Evolutionary conservation across 2,888 invertebrate species (phyloP), one percentile per base, ranked within the genome.

Genomic region (Paralinhomoeus sp.): DNA sequence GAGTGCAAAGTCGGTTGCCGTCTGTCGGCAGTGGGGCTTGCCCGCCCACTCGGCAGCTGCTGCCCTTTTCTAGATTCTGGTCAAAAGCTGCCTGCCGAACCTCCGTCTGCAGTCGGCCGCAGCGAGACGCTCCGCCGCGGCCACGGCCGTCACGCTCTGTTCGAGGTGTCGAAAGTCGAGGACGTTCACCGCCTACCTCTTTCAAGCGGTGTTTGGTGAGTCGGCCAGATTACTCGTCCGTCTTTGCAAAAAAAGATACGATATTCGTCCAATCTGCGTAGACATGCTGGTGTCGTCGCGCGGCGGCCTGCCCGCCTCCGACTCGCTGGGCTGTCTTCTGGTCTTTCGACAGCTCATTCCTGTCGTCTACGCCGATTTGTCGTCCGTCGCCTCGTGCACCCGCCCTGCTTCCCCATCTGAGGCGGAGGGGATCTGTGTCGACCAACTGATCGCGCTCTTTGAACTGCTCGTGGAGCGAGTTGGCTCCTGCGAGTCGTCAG

Each of bases 51-150:
- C 37, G 22, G n/a, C 20, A 13, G n/a, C n/a, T n/a, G n/a, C n/a
- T n/a, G n/a, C n/a, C n/a, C n/a, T n/a, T 42, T 51, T 56, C 44
- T 60, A 74, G 77, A 71, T 72, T 40, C 57, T 81, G 24, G 67
- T 78, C 27, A 75, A 74, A 59, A 72, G 75, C 1, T 72, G 78
- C 51, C 61, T 78, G 31, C 67, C 66, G 1, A 78, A 79, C 57
- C 66, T 77, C 43, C 70, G 72, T 34, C 71, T 71, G 17, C 60
- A 54, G 17, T 77, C 78, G 50, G 75, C 83, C 3, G 76, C 77
- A 2, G 75, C 81, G 47, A 71, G 85, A 47, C 73, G 91, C 50
- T 77, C 80, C 23, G 76, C 81, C 27, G 76, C 83, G 1, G 74
- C 72, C 42, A 80, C 80, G 63, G 74, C 85, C 45, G 73, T 81